Base-by-base conservation (phyloP, 1,140 invertebrate species). In the Drosophila ficusphila region DNA sequence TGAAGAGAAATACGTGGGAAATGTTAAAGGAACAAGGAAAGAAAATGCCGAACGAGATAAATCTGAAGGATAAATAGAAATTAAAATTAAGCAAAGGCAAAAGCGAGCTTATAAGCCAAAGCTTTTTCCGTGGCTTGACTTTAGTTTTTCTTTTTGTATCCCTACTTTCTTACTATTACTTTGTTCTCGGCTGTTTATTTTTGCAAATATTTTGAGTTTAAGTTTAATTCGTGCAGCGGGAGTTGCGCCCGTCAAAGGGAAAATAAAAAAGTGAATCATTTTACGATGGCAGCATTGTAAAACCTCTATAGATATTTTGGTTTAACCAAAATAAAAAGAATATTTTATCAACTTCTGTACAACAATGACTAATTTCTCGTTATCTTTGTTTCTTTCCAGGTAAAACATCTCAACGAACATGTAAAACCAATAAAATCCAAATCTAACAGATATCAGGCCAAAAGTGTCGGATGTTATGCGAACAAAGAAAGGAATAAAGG, bases 351-450 rank as follows among this genome's bases (percentile, higher is more conserved):
- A n/a, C n/a, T n/a, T 19, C 7, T 27, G 14, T n/a, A 41, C 11
- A 12, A 33, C 29, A 31, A 34, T 41, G 25, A 9, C 60, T 62
- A 41, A 72, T 60, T 58, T 75, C 1, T 51, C 4, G n/a, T 39
- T 75, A 4, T 64, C 19, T 34, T 34, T 33, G 16, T 51, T 4
- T 36, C 34, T 51, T 83, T 83, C 3, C 79, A 83, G 79, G 79
- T 85, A 83, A 83, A 68, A 77, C 74, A 77, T 56, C 56, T 33
- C 14, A 34, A 51, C 23, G 14, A 57, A 27, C 18, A 23, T 18
- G 18, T 25, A 42, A 25, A 36, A 16, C 16, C 5, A 39, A 25
- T 12, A 5, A 29, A 51, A 25, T 12, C 7, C 16, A 16, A 42
- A 3, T 7, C 7, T 2, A 36, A 36, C n/a, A 49, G 9, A 33